phyloP scores from a whole-genome alignment of 1,140 invertebrate species.

The Arctopsyche grandis region DNA sequence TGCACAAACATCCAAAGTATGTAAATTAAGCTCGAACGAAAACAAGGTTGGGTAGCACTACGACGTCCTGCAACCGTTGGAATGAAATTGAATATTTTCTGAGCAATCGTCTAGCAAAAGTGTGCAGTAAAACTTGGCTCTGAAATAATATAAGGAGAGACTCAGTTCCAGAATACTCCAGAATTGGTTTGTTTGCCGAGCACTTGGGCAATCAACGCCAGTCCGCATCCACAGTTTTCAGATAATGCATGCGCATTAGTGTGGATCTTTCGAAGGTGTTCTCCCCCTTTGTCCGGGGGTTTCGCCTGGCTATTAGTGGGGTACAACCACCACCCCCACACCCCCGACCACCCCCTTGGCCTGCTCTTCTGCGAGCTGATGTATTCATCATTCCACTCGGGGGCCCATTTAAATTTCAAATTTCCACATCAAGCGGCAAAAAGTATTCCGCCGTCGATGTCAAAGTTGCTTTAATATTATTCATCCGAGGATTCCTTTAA shows the following conservation, averaged over 20 bases:
- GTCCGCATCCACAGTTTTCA: slow-evolving; percentile 2
- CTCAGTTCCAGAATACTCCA: background rate
- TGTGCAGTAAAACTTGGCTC: too few relatives aligned
- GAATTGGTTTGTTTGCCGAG: background rate
- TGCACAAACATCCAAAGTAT: too few relatives aligned
- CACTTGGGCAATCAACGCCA: slow-evolving; percentile 4
- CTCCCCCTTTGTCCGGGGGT: background rate
- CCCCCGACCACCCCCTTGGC: background rate
- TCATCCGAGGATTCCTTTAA: slow-evolving; percentile 53
- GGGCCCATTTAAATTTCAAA: slow-evolving; percentile 52
- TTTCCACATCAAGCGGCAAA: slow-evolving; percentile 52
- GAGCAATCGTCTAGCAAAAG: too few relatives aligned
- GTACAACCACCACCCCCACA: background rate
- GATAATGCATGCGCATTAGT: slow-evolving; percentile 29
- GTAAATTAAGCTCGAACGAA: too few relatives aligned
- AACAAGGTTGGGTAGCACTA: too few relatives aligned
- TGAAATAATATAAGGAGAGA: too few relatives aligned
- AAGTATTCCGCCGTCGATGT: slow-evolving; percentile 50
- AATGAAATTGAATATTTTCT: too few relatives aligned
- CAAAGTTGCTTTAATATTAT: slow-evolving; percentile 54
- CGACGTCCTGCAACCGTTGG: too few relatives aligned
- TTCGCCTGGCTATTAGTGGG: background rate
- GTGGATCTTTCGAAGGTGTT: background rate
- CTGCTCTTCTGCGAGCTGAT: background rate
- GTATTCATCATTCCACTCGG: slow-evolving; percentile 34